Base-by-base conservation (phyloP, 92 coral and sea anemone species). In the Paragorgia papillata region DNA sequence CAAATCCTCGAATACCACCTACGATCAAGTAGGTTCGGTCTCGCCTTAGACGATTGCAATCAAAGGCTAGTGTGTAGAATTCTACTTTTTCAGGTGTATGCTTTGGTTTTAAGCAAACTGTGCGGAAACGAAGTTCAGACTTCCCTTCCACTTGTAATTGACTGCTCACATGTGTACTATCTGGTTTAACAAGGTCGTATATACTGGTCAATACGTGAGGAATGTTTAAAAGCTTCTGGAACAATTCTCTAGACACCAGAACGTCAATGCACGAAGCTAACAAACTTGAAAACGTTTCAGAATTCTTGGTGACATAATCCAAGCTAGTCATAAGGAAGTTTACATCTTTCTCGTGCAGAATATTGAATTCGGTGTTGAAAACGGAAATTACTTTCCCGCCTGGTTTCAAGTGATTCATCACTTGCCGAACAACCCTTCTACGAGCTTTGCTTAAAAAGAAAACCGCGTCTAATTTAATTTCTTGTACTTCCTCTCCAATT, bases 1-100 rank as follows among this genome's bases (percentile, higher is more conserved):
- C 90, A 62, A 86, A 86, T 25, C 90, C 90, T 9, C 81, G 82
- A 22, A 82, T 81, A 48, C 90, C 90, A 35, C 90, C 90, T 6
- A 82, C 83, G 31, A 86, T 84, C 79, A 86, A 58, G 69, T 86
- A 86, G 12, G 87, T 76, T 39, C 90, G 87, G 60, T 82, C 74
- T n/a, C 27, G 58, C 60, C 82, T 86, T 44, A 89, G 41, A 14
- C 95, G 90, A 34, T 31, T 35, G 9, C 12, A 2, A 15, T 63
- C 69, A 8, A 63, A 14, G 0, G 69, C 48, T 63, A 63, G 24
- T 8, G 48, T 63, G 69, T 63, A 63, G 26, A 63, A 63, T 1
- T 15, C 46, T 5, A 33, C 50, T 33, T 35, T n/a, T 17, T 35
- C 1, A 8, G 69, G 69, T 34, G 21, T 63, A 6, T n/a, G 9